Conservation (phyloP, 2,888 invertebrate species). For the Ferrisia virgata region DNA sequence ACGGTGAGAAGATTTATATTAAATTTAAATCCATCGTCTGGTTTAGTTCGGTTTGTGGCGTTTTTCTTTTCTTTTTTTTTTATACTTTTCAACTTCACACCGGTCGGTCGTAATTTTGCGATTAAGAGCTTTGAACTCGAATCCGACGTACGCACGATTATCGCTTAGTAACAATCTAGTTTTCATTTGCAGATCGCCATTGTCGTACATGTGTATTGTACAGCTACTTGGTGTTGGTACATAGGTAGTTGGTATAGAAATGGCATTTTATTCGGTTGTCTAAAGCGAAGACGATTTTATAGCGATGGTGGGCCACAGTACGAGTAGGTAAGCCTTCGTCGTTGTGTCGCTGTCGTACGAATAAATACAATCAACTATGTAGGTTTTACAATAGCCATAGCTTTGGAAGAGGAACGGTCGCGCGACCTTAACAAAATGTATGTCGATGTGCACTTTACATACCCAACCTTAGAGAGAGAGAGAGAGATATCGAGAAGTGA, state of each 20-base stretch:
- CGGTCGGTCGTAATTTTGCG: background rate
- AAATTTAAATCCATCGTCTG: slow-evolving; percentile 2
- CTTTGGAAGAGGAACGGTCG: background rate
- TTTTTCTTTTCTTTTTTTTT: background rate
- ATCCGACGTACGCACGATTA: background rate
- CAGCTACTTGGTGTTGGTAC: background rate
- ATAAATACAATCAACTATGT: background rate
- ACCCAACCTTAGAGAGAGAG: background rate
- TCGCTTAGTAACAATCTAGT: background rate
- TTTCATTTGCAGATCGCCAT: background rate
- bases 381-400: background rate
- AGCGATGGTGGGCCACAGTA: no score
- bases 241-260: no score
- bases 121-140: slow-evolving; percentile 6
- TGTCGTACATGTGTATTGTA: no score
- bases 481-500: no score
- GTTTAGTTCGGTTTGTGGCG: background rate
- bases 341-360: background rate
- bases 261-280: background rate
- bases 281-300: no score
- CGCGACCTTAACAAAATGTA: background rate
- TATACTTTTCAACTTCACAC: background rate
- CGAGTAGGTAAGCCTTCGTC: no score
- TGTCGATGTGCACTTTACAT: background rate
- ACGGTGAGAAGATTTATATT: background rate